Percentiles rank a stretch among this genome's conserved stretches.
These are phyloP conservation scores for Cynodonichthys magdalenae DNA, from an alignment of 2,797 vertebrate genomes.

Conservation along the genomic window DNA sequence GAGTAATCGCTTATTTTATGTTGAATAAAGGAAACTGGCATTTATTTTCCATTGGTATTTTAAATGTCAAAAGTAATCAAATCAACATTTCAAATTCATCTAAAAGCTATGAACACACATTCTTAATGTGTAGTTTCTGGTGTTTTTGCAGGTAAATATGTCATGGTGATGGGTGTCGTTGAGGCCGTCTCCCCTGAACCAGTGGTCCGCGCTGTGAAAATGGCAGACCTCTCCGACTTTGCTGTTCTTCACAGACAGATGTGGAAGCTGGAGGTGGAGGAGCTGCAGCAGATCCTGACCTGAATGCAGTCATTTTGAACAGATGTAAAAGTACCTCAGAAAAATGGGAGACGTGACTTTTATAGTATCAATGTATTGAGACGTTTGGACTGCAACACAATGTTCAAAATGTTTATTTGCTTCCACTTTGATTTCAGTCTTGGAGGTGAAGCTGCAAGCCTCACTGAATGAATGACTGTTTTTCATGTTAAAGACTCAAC, in stretches of 20 bases:
- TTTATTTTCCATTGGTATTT: too few relatives aligned
- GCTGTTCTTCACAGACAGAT: conserved; percentile 77
- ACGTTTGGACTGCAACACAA: too few relatives aligned
- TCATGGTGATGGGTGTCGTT: conserved; percentile 91
- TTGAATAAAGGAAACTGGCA: too few relatives aligned
- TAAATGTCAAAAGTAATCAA: too few relatives aligned
- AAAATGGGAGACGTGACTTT: background rate
- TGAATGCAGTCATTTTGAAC: conserved; percentile 27
- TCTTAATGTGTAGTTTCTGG: background rate
- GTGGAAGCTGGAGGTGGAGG: conserved; percentile 91
- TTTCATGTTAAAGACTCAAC: too few relatives aligned
- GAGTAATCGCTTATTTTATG: background rate
- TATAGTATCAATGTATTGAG: too few relatives aligned
- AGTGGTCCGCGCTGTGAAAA: conserved; percentile 87
- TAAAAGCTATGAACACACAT: background rate
- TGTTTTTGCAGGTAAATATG: conserved; percentile 84
- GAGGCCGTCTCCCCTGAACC: conserved; percentile 84
- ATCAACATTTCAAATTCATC: too few relatives aligned
- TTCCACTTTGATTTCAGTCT: too few relatives aligned
- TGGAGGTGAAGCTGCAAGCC: too few relatives aligned
- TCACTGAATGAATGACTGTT: too few relatives aligned
- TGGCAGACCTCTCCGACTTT: conserved; percentile 87
- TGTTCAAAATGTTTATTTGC: too few relatives aligned
- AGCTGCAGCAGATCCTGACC: conserved; percentile 81
- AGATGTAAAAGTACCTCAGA: background rate